Base-by-base conservation (phyloP, 2,888 invertebrate species). In the Acleris emargana region DNA sequence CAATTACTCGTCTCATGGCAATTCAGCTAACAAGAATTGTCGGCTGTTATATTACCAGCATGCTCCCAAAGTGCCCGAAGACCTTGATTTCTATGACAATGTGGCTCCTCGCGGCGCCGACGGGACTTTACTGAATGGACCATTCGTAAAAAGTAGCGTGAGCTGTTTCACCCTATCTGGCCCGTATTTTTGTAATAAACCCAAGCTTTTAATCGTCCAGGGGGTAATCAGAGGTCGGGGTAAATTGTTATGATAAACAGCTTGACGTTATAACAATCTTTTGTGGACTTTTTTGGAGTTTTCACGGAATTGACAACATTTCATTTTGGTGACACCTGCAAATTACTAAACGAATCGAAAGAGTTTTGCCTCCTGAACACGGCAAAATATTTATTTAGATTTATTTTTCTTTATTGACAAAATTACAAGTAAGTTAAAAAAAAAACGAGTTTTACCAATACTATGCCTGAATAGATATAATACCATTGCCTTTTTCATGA, bases 1-100 rank as follows among this genome's bases (percentile, higher is more conserved):
- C 77, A 83, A 84, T 84, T 79, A 84, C 73, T 69, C 73, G 59
- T 69, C 68, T 73, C 76, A 79, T 74, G 72, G 70, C 69, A 70
- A 76, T 67, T 63, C 58, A 67, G 74, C 73, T 73, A 76, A 78
- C 74, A 78, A 75, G 70, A 75, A 74, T 79, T 73, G 74, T 78
- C 69, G 62, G 68, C 54, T 32, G 42, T 51, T 49, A 53, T 45
- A 58, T 64, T 58, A 58, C 28, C 54, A 51, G 20, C 20, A 43
- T 45, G 25, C 17, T 43, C n/a, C 2, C n/a, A 9, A 13, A 43
- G 17, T 57, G 57, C 57, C 57, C 25, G 17, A 16, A 18, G 11
- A 43, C 45, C 45, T 7, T 45, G 43, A 45, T 45, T 57, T 17
- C 2, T 45, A 45, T 45, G 5, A 17, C 22, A 45, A 17, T 45